These are phyloP conservation scores for Polypterus senegalus DNA, from an alignment of 2,113 vertebrate species.

Conservation along the genomic window DNA sequence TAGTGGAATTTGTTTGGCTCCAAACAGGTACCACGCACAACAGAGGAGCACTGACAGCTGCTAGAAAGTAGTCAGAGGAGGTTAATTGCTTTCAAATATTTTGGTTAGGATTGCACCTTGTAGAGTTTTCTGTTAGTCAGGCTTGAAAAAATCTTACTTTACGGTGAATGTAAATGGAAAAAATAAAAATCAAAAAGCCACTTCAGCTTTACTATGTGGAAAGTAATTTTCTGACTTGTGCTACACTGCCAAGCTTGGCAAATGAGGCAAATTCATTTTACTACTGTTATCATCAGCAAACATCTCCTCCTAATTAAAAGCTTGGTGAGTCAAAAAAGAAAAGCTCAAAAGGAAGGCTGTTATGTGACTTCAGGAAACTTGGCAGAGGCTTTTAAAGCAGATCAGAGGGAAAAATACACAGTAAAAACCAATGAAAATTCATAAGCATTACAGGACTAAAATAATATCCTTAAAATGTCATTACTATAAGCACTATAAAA, in stretches of 20 bases:
- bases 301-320: neutral
- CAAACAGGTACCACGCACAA: slow-evolving; percentile 55
- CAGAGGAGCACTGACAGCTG: slow-evolving; percentile 78
- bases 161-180: neutral
- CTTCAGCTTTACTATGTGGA: neutral
- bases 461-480: neutral
- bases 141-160: no score
- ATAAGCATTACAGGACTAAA: neutral
- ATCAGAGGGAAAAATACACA: neutral
- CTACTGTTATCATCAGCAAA: neutral
- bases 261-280: neutral
- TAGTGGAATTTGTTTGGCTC: slow-evolving; percentile 76
- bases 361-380: neutral
- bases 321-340: neutral
- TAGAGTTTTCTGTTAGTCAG: no score
- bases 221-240: no score
- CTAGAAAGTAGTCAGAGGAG: slow-evolving; percentile 14
- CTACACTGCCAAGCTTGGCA: no score
- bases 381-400: neutral
- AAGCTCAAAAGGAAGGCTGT: neutral
- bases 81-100: no score
- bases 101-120: no score
- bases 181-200: neutral
- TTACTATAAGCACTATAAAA: neutral
- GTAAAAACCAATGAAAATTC: neutral